Base-by-base conservation (phyloP, 2,888 invertebrate species). In the Heteromurus nitidus region DNA sequence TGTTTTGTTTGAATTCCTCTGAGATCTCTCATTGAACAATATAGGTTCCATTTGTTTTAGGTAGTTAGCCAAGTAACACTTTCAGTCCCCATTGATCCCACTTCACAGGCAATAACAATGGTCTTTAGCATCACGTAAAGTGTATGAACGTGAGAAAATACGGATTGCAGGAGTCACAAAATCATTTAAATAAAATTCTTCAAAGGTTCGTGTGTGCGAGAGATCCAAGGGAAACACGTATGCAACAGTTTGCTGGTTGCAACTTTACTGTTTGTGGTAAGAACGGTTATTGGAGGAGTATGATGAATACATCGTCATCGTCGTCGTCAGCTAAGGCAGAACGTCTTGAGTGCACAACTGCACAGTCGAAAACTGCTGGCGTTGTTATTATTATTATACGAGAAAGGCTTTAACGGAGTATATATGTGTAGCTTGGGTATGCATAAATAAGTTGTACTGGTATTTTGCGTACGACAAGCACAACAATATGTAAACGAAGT, bases 161-260 rank as follows among this genome's bases (percentile, higher is more conserved):
- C 11, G n/a, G 47, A 47, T 47, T n/a, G n/a, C 36, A 36, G 36
- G 36, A 13, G 13, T 9, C 36, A 36, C 5, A 36, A 36, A 5
- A 36, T n/a, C n/a, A n/a, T n/a, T n/a, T n/a, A n/a, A n/a, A n/a
- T n/a, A n/a, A n/a, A n/a, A n/a, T n/a, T n/a, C n/a, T n/a, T n/a
- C n/a, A n/a, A n/a, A n/a, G n/a, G n/a, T n/a, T n/a, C n/a, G n/a
- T n/a, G n/a, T n/a, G 44, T 44, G n/a, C 11, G 70, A 72, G 80
- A 80, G 80, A 80, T 80, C 80, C 64, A 55, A 72, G 62, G 22
- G 44, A 58, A 42, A 68, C 28, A 69, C 26, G 18, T 16, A 65
- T 67, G 67, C 47, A 80, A 72, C 67, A 65, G 80, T 80, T 72
- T 67, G 80, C 53, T 65, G 72, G 72, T 72, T 65, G 58, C 28